Percentiles rank a stretch among this genome's conserved stretches.
These are phyloP conservation scores for Lomographa bimaculata DNA, from an alignment of 2,888 invertebrate species.

Conservation along the genomic window DNA sequence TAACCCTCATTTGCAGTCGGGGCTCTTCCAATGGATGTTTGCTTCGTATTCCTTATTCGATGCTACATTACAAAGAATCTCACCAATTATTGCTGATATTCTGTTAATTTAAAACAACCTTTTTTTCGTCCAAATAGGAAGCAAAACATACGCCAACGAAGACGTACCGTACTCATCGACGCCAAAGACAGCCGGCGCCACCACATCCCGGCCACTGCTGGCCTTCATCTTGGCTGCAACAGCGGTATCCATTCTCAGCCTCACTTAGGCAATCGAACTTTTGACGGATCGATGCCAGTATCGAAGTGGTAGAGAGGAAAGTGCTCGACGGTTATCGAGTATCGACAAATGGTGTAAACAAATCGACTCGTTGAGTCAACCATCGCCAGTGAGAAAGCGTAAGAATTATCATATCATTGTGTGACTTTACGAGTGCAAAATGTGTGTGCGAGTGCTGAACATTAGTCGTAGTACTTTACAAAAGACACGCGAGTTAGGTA, in stretches of 20 bases:
- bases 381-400: slow-evolving; percentile 28
- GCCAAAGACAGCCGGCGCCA: slow-evolving; percentile 50
- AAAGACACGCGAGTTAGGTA: slow-evolving; percentile 41
- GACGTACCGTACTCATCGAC: slow-evolving; percentile 56
- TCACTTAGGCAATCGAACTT: slow-evolving; percentile 42
- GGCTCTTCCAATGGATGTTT: too few species aligned
- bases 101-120: too few species aligned
- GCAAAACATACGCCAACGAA: slow-evolving; percentile 38
- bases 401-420: slow-evolving; percentile 59
- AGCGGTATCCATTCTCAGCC: slow-evolving; percentile 37
- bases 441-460: slow-evolving; percentile 37
- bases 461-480: slow-evolving; percentile 43
- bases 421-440: slow-evolving; percentile 41
- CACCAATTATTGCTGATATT: too few species aligned
- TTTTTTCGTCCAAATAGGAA: slow-evolving; percentile 28
- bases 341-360: too few species aligned
- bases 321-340: slow-evolving; percentile 4
- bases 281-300: slow-evolving; percentile 4
- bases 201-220: slow-evolving; percentile 37
- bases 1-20: too few species aligned
- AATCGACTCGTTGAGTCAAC: slow-evolving; percentile 9
- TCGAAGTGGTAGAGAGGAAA: slow-evolving; percentile 6
- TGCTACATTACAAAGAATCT: too few species aligned
- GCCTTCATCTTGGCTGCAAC: slow-evolving; percentile 38
- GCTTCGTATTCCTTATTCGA: too few species aligned